Evolutionary conservation across 2,113 vertebrate genomes (phyloP).

Genomic region (Coptodon rendalli): DNA sequence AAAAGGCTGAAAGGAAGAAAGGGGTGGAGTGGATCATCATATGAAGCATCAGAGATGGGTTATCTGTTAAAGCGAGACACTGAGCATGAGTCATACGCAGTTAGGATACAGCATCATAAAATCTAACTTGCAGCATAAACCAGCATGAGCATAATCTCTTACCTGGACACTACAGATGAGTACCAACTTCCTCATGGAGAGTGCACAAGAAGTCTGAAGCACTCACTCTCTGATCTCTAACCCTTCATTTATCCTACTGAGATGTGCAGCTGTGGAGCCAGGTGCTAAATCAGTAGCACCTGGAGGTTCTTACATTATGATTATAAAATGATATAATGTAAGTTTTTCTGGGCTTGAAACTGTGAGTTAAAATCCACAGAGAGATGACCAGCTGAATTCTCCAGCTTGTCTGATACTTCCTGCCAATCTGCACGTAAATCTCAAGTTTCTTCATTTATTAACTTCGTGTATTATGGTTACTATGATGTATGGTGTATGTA

Average conservation of each 20-base stretch:
- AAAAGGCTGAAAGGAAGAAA: background rate
- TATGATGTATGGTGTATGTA: background rate
- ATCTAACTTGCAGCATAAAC: background rate
- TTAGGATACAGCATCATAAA: background rate
- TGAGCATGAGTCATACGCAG: background rate
- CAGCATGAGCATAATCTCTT: background rate
- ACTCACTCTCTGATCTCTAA: background rate
- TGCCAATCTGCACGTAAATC: rapidly evolving
- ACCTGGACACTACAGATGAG: background rate
- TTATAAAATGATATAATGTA: background rate
- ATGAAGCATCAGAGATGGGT: background rate
- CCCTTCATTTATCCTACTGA: background rate
- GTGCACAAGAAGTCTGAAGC: background rate
- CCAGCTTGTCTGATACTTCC: background rate
- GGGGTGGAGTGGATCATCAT: background rate
- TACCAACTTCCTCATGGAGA: rapidly evolving
- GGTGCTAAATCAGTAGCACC: background rate
- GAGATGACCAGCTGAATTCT: background rate
- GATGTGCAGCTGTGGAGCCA: background rate
- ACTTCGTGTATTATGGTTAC: rapidly evolving
- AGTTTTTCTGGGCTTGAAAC: rapidly evolving
- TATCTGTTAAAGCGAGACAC: background rate
- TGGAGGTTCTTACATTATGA: rapidly evolving
- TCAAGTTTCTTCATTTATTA: background rate
- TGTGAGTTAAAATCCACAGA: background rate